Evolutionary conservation across 2,113 vertebrate species (phyloP).

Genomic region (Pterocles burchelli): DNA sequence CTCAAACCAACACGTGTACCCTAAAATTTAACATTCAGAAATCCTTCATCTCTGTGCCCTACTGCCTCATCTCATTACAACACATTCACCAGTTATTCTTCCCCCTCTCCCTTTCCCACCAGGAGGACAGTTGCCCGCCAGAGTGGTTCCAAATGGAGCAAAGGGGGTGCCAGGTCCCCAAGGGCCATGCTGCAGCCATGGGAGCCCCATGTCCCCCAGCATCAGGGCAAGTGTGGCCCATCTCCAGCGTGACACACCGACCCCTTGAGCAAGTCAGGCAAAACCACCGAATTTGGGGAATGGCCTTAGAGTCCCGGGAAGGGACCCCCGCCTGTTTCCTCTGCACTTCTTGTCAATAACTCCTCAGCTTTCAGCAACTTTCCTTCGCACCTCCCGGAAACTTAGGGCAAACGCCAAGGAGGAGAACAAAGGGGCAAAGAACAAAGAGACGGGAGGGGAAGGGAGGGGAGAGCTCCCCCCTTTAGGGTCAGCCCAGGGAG

Average conservation of each 20-base stretch:
- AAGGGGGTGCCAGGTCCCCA: too few relatives aligned
- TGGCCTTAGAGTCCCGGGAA: neutral
- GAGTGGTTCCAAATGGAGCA: neutral
- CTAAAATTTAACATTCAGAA: neutral
- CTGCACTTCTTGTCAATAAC: neutral
- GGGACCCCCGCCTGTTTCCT: neutral
- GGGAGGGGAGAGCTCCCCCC: neutral
- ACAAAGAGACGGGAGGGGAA: neutral
- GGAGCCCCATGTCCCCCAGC: neutral
- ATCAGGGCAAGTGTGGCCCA: neutral
- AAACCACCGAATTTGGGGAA: neutral
- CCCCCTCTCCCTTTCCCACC: neutral
- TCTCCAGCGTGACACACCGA: neutral
- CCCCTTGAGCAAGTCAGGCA: neutral
- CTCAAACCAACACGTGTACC: neutral
- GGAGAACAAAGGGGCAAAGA: conserved; percentile 47
- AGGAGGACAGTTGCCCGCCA: neutral
- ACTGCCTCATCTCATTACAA: rapidly evolving
- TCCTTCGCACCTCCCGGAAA: neutral
- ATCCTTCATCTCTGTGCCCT: neutral
- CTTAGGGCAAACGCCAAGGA: neutral
- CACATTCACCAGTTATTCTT: rapidly evolving
- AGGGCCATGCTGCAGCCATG: neutral
- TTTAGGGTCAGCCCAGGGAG: neutral
- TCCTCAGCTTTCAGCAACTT: conserved; percentile 6